These are phyloP conservation scores for Toxotes jaculatrix DNA, from an alignment of 2,113 vertebrate genomes.

Conservation along the genomic window DNA sequence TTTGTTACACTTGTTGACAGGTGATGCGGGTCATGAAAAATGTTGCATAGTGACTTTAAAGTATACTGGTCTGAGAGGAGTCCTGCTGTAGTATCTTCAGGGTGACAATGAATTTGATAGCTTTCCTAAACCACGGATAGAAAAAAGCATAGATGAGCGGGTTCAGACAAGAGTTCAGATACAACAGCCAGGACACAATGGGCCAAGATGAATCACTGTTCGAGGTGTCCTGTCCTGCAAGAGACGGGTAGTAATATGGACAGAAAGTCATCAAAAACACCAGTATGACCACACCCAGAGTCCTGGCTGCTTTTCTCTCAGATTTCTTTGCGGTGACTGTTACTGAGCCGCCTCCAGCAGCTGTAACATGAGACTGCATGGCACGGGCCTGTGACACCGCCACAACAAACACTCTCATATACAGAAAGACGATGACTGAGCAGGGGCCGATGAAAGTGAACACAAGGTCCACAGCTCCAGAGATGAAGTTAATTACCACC, in stretches of 20 bases:
- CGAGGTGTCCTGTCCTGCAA: constrained; percentile 45
- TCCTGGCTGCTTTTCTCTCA: constrained; percentile 73
- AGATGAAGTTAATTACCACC: constrained; percentile 57
- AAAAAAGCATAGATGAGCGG: constrained; percentile 76
- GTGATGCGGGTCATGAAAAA: background rate
- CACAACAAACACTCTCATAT: constrained; percentile 65
- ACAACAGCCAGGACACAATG: constrained; percentile 55
- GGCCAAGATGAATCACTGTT: constrained; percentile 29
- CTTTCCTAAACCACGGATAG: constrained; percentile 77
- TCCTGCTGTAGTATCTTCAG: constrained; percentile 47
- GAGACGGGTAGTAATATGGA: constrained; percentile 56
- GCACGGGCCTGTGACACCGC: constrained; percentile 72
- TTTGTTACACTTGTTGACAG: background rate
- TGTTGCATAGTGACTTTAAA: constrained; percentile 6
- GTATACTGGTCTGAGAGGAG: constrained; percentile 42
- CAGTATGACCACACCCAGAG: constrained; percentile 63
- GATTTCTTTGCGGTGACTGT: constrained; percentile 51
- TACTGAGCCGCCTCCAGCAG: background rate
- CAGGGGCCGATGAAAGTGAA: constrained; percentile 68
- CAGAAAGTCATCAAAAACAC: constrained; percentile 70
- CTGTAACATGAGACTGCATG: constrained; percentile 31
- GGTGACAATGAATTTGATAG: constrained; percentile 70
- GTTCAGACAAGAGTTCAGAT: constrained; percentile 70
- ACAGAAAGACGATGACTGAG: constrained; percentile 61
- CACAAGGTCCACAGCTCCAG: constrained; percentile 55